Evolutionary conservation across 2,797 vertebrate genomes (phyloP), one percentile per base, ranked within the genome.

Genomic region (Rhyacichthys aspro): DNA sequence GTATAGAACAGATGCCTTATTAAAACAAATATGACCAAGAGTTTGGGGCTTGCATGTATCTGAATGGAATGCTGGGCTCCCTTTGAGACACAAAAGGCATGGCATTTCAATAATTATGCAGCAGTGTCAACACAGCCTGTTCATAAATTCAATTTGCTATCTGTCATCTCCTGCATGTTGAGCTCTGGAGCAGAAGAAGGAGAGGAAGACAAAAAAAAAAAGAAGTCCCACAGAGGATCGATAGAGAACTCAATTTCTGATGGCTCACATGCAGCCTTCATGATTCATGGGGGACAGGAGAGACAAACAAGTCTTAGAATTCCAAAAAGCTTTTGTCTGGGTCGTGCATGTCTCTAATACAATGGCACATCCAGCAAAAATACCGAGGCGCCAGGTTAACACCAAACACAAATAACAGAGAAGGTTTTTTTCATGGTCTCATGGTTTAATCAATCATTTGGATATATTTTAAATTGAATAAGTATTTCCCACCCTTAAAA

Each of bases 71-170:
- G n/a, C 36, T 33, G 43, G 64, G 19, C 57, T 60, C 55, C 55
- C 53, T 66, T 60, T 75, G 74, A 75, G 84, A 86, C 83, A 85
- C 79, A 71, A 80, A 79, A 81, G 69, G 58, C 59, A 71, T 67
- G 76, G 39, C 65, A 80, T 82, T 86, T 67, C 63, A 84, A 77
- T 87, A 89, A 92, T 91, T 89, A 91, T 84, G 81, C 80, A 69
- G 80, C 74, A 72, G 74, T 81, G 81, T 90, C 85, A 90, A 89
- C 76, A 89, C 74, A 70, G 66, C 59, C 63, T 82, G 84, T 88
- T 91, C 81, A 88, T 90, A 70, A 90, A 90, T 91, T 90, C 77
- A 88, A 91, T 91, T 91, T 91, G 86, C 86, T 86, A 70, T 88
- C 83, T 83, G 88, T 90, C 88, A 87, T 85, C 77, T 77, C 70